These are phyloP conservation scores for Grantiella picta DNA, from an alignment of 2,113 vertebrate genomes.

Conservation along the genomic window DNA sequence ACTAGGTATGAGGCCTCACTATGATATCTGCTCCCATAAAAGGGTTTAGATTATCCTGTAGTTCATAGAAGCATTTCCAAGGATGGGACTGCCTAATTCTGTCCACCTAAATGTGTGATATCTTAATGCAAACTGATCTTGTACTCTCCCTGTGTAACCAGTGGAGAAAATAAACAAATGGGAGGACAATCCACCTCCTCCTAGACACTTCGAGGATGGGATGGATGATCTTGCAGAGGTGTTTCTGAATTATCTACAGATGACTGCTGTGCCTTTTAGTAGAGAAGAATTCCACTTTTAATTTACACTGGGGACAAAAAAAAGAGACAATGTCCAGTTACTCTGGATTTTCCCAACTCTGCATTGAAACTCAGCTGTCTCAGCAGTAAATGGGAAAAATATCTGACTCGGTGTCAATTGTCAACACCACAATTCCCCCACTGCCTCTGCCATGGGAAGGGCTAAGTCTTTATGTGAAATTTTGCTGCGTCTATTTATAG, in stretches of 20 bases:
- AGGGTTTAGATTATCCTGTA: not conserved
- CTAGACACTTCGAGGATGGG: not conserved
- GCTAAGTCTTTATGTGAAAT: not conserved
- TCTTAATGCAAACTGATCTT: not conserved
- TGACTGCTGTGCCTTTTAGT: not conserved
- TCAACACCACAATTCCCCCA: not conserved
- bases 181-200: not conserved
- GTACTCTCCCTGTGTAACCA: not conserved
- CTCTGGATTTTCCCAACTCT: not conserved
- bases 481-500: not conserved
- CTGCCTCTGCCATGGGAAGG: not conserved
- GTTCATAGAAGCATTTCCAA: not conserved
- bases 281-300: not conserved
- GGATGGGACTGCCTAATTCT: not conserved
- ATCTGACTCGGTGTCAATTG: not conserved
- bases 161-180: not conserved
- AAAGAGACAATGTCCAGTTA: not conserved
- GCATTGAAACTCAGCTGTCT: not conserved
- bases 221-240: not conserved
- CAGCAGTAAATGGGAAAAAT: conserved; percentile 1
- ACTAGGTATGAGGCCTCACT: not conserved
- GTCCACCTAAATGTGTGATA: not conserved
- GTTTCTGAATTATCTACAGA: not conserved
- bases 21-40: not conserved
- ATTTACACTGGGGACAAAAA: not conserved